Evolutionary conservation across 2,113 vertebrate species (phyloP).

Genomic region (Egretta garzetta): DNA sequence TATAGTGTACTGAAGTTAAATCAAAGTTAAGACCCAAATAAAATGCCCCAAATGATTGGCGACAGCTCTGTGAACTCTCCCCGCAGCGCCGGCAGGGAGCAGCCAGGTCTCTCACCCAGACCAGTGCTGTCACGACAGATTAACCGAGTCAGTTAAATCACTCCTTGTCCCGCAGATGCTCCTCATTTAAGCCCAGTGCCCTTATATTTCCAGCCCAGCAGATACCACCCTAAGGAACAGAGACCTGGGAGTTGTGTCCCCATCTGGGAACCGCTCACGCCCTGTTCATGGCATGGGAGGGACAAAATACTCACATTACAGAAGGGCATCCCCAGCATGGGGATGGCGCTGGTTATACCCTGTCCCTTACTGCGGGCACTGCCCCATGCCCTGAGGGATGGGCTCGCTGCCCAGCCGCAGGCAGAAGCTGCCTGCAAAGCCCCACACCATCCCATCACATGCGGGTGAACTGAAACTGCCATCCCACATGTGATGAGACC

Average conservation of each 20-base stretch:
- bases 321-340: fast-evolving
- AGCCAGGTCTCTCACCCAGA: neutral
- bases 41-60: neutral
- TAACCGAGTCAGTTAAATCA: neutral
- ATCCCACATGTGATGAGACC: fast-evolving
- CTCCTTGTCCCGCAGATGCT: neutral
- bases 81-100: fast-evolving
- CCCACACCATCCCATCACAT: neutral
- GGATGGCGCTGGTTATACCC: neutral
- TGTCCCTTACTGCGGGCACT: neutral
- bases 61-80: neutral
- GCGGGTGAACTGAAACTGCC: neutral
- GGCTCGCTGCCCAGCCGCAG: neutral
- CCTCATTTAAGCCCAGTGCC: neutral
- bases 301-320: fast-evolving
- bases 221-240: neutral
- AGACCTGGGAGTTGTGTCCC: neutral
- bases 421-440: neutral
- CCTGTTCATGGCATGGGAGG: neutral
- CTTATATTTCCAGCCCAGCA: neutral
- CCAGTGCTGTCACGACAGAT: neutral
- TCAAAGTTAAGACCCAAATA: constrained; percentile 14
- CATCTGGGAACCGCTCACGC: fast-evolving
- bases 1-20: constrained; percentile 11
- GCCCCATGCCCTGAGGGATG: neutral